Evolutionary conservation across 1,140 invertebrate genomes (phyloP), one percentile per base, ranked within the genome.

Genomic region (Drosophila tropicalis): DNA sequence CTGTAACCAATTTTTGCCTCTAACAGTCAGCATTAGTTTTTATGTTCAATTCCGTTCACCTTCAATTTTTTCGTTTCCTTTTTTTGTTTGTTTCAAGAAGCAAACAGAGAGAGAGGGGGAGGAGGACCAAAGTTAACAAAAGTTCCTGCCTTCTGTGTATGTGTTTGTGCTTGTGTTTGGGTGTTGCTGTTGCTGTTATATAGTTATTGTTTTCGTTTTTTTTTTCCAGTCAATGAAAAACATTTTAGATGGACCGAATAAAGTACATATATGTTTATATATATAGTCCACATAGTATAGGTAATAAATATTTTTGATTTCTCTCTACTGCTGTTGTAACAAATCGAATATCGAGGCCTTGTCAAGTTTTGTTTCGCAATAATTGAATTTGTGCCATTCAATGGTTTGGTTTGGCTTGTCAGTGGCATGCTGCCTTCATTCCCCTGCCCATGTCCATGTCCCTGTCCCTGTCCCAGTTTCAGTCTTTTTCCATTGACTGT

Each of bases 1-100:
- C 70, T 86, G 81, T 65, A 58, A 41, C 68, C 73, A 67, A 67
- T 80, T 66, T 15, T 10, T 44, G 25, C 32, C 17, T n/a, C 40
- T 19, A 29, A 17, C 39, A 66, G 58, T 41, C 68, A 41, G 63
- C 83, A 82, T 87, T 87, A 87, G 82, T 85, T 86, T 86, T 86
- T 81, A 85, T 79, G 67, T 75, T 84, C 82, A 54, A 79, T 81
- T 70, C 67, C 64, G 78, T 44, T 81, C 62, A 81, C 82, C 81
- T 85, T 70, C 62, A 36, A 5, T 61, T 74, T 67, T 61, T 70
- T 70, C 41, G 1, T 6, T 17, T 17, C 17, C 1, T 61, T 77
- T 67, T 61, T 74, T 70, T 51, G 2, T 7, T 17, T 19, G n/a
- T 17, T 17, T 2, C 7, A 7, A 12, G 19, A 12, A 5, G 15